phyloP scores from a whole-genome alignment of 2,888 invertebrate genomes.

The Caenorhabditis doughertyi region DNA sequence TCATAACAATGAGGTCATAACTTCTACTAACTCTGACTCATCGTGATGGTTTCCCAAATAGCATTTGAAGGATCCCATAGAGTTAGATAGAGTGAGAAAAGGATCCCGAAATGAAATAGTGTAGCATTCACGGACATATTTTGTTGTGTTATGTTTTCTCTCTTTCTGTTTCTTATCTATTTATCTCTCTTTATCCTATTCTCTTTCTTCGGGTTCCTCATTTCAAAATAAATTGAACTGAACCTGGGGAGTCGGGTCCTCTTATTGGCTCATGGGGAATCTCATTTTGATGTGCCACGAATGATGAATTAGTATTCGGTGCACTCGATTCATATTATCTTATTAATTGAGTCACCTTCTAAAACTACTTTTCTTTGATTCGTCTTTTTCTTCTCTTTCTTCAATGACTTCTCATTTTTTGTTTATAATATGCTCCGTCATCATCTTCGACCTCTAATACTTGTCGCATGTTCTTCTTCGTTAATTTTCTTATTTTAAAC shows the following conservation, averaged over 20 bases:
- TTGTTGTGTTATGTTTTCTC: slow-evolving; percentile 47
- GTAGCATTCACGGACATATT: slow-evolving; percentile 31
- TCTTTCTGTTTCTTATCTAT: slow-evolving; percentile 45
- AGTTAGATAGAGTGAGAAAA: slow-evolving; percentile 25
- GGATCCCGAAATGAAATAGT: slow-evolving; percentile 38
- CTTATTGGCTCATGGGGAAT: neutral
- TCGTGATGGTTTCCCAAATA: neutral
- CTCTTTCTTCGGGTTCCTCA: slow-evolving; percentile 2
- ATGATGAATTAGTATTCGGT: slow-evolving; percentile 35
- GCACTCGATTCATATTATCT: slow-evolving; percentile 12
- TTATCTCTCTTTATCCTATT: slow-evolving; percentile 27
- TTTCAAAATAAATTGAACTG: slow-evolving; percentile 41
- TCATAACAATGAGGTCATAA: slow-evolving; percentile 40
- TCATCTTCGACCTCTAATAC: slow-evolving; percentile 45
- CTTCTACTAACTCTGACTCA: slow-evolving; percentile 25
- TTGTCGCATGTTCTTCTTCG: slow-evolving; percentile 38
- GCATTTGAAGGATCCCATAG: neutral
- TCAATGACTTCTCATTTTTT: slow-evolving; percentile 1
- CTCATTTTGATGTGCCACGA: slow-evolving; percentile 26
- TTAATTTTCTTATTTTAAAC: slow-evolving; percentile 32
- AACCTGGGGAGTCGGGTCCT: slow-evolving; percentile 21
- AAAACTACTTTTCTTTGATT: slow-evolving; percentile 2
- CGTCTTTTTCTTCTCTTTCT: neutral
- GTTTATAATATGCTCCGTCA: slow-evolving; percentile 33
- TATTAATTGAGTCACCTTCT: slow-evolving; percentile 33